These are phyloP conservation scores for Oncorhynchus gorbuscha DNA, from an alignment of 2,113 vertebrate genomes.

Conservation along the genomic window DNA sequence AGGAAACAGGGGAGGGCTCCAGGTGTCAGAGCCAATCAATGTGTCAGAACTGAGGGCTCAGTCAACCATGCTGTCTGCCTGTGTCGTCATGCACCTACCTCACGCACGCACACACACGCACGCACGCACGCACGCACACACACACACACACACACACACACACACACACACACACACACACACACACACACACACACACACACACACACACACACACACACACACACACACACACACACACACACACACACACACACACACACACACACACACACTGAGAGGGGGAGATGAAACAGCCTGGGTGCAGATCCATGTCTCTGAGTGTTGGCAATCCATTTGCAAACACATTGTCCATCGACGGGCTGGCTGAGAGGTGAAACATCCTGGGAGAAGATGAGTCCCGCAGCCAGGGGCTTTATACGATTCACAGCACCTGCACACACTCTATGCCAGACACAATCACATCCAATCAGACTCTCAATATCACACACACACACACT, in stretches of 20 bases:
- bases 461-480: conserved; percentile 62
- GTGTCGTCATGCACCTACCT: conserved; percentile 7
- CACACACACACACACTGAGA: no score
- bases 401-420: conserved; percentile 47
- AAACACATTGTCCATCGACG: conserved; percentile 67
- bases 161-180: no score
- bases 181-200: no score
- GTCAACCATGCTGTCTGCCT: conserved; percentile 2
- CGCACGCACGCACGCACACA: neutral
- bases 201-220: no score
- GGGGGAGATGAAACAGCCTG: neutral
- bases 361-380: conserved; percentile 62
- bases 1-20: no score
- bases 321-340: conserved; percentile 64
- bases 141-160: no score
- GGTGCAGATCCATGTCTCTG: conserved; percentile 41
- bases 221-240: no score
- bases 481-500: conserved; percentile 15
- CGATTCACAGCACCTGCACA: conserved; percentile 74
- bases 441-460: conserved; percentile 62
- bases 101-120: neutral
- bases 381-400: conserved; percentile 47
- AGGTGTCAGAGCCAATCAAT: conserved; percentile 19
- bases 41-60: conserved; percentile 9
- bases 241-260: no score